phyloP scores from a whole-genome alignment of 1,140 invertebrate genomes.

The Antheraea pernyi region DNA sequence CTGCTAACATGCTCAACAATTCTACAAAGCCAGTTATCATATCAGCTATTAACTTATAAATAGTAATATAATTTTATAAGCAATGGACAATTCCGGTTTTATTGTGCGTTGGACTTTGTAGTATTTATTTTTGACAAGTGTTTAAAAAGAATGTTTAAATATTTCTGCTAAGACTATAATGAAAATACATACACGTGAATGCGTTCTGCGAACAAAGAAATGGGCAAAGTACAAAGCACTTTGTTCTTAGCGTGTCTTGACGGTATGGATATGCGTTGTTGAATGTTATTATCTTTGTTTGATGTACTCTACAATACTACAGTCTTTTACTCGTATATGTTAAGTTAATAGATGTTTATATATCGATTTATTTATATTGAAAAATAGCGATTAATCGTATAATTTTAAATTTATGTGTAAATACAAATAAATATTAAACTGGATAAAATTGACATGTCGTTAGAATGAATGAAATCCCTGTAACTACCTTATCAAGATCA shows the following conservation, averaged over 20 bases:
- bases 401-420: no score
- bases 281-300: constrained; percentile 25
- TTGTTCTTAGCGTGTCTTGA: constrained; percentile 19
- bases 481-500: no score
- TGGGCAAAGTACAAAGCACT: constrained; percentile 13
- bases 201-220: constrained; percentile 21
- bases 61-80: no score
- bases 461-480: no score
- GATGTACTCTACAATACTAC: constrained; percentile 16
- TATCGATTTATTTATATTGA: no score
- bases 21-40: no score
- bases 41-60: no score
- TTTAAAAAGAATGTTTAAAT: constrained; percentile 21
- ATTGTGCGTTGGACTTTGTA: neutral
- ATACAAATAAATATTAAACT: no score
- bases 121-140: neutral
- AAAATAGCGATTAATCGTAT: no score
- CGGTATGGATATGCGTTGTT: constrained; percentile 18
- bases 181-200: constrained; percentile 12
- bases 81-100: neutral
- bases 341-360: neutral
- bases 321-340: neutral
- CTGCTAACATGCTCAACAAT: no score
- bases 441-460: no score
- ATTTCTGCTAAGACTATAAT: constrained; percentile 19